These are phyloP conservation scores for Cataglyphis rosenhaueri DNA, from an alignment of 2,888 invertebrate genomes.

Conservation along the genomic window DNA sequence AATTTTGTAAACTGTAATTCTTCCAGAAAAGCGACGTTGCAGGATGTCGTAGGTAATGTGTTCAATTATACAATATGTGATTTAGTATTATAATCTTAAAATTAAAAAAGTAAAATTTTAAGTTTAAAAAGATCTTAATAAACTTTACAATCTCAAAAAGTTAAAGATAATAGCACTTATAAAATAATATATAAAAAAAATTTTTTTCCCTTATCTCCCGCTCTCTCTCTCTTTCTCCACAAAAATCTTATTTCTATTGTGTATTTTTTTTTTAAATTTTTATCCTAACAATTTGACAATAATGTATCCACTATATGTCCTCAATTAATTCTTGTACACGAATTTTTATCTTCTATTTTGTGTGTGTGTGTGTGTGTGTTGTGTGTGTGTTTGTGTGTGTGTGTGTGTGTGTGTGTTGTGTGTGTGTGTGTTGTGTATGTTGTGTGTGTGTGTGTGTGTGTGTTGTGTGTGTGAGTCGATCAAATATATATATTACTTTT, in stretches of 20 bases:
- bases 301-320: neutral
- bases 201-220: neutral
- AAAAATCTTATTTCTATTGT: neutral
- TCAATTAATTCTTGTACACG: neutral
- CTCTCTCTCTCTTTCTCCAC: neutral
- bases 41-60: slow-evolving; percentile 89
- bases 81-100: neutral
- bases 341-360: slow-evolving; percentile 9
- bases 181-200: neutral
- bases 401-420: too few species aligned
- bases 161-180: neutral
- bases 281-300: neutral
- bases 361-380: too few species aligned
- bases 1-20: slow-evolving; percentile 87
- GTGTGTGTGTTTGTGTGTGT: too few species aligned
- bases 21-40: slow-evolving; percentile 87
- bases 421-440: too few species aligned
- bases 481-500: slow-evolving; percentile 46
- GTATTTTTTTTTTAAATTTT: neutral
- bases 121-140: neutral
- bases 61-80: neutral
- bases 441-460: too few species aligned
- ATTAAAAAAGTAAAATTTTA: neutral
- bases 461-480: too few species aligned
- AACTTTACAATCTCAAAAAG: neutral